Conservation (phyloP, 2,113 vertebrate species). For the Cygnus buccinator region DNA sequence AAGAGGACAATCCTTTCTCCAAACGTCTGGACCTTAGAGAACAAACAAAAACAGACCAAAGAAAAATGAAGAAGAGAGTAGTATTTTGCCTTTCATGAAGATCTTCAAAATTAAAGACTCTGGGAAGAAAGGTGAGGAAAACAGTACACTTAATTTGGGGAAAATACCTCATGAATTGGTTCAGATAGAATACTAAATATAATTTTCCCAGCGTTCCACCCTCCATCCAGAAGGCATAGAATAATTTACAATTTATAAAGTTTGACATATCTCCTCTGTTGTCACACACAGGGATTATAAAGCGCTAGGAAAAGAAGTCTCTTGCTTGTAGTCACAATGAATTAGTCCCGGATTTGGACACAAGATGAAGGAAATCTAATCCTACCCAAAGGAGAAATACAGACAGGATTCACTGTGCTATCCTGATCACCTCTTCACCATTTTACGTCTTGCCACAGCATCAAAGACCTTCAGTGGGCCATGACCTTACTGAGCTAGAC, state of each 20-base stretch:
- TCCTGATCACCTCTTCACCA: not conserved
- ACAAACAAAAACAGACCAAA: constrained; percentile 45
- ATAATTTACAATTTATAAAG: constrained; percentile 39
- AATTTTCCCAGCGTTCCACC: not conserved
- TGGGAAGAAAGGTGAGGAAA: not conserved
- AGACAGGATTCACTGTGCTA: not conserved
- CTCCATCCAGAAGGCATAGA: not conserved
- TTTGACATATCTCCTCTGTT: not conserved
- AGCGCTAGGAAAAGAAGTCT: not conserved
- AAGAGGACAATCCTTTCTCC: constrained; percentile 90
- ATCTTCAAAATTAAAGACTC: not conserved
- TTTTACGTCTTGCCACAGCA: not conserved
- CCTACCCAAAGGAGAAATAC: not conserved
- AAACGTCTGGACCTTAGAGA: constrained; percentile 85
- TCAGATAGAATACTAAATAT: constrained; percentile 13
- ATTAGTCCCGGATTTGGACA: not conserved
- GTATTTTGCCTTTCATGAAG: constrained; percentile 5
- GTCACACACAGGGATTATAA: constrained; percentile 18
- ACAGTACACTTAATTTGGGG: not conserved
- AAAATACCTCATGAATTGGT: constrained; percentile 22
- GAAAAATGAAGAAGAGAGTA: constrained; percentile 10
- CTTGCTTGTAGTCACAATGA: not conserved
- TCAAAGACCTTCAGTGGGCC: not conserved
- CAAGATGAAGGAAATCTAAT: not conserved
- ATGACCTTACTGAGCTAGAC: not conserved